A percentile compares a stretch with the other conserved stretches of the same genome.
Conservation (phyloP, 2,113 vertebrate genomes). For the Mustela lutreola region DNA sequence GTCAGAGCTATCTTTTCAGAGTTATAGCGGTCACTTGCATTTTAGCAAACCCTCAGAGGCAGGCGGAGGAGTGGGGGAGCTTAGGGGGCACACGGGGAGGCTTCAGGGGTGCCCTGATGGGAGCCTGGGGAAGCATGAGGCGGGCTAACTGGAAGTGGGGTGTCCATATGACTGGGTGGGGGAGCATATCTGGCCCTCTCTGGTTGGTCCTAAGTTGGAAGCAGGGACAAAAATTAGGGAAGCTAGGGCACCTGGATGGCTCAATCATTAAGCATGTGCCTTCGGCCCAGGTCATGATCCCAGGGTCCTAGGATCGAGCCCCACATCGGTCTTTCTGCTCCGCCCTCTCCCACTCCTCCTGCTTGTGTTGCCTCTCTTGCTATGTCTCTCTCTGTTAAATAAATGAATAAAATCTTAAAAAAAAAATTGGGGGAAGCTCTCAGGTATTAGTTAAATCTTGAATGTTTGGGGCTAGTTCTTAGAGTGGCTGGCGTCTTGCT, state of each 20-base stretch:
- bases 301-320: too few species aligned
- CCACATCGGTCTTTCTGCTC: too few species aligned
- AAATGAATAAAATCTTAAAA: too few species aligned
- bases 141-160: not conserved
- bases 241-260: not conserved
- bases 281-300: too few species aligned
- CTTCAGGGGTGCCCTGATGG: not conserved
- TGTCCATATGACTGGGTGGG: not conserved
- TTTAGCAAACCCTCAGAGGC: not conserved
- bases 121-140: not conserved
- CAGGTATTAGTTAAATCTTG: not conserved
- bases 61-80: not conserved
- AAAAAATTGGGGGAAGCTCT: not conserved
- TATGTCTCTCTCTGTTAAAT: too few species aligned
- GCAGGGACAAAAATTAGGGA: not conserved
- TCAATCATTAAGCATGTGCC: too few species aligned
- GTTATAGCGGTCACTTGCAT: not conserved
- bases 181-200: not conserved
- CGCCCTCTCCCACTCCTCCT: too few species aligned
- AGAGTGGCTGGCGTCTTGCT: not conserved
- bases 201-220: not conserved
- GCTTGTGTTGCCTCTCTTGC: too few species aligned
- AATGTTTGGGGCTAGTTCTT: not conserved
- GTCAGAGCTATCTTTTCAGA: not conserved
- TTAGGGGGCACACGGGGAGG: not conserved